A percentile compares a stretch with the other conserved stretches of the same genome.
Conservation (phyloP, 2,888 invertebrate species). For the Stenchaetothrips biformis region DNA sequence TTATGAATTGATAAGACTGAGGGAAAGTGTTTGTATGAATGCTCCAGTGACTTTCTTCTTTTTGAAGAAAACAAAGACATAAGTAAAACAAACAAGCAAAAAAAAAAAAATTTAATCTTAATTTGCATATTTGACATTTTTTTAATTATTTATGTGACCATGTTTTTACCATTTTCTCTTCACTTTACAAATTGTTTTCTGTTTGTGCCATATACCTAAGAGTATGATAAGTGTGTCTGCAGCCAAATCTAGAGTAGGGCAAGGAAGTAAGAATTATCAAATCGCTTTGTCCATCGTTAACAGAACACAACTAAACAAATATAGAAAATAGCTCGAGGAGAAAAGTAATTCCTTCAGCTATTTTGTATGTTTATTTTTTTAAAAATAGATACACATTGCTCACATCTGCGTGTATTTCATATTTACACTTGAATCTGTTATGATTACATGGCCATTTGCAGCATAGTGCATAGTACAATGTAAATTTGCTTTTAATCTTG, state of each 20-base stretch:
- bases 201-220: not conserved
- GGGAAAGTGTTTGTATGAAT: not conserved
- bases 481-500: too few relatives aligned
- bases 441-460: too few relatives aligned
- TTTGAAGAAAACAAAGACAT: not conserved
- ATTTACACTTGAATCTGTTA: too few relatives aligned
- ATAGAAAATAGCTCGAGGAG: too few relatives aligned
- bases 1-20: not conserved
- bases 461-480: too few relatives aligned
- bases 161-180: not conserved
- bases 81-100: not conserved
- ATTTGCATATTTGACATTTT: not conserved
- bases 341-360: too few relatives aligned
- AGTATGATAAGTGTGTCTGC: not conserved
- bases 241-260: not conserved
- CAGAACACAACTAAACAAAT: too few relatives aligned
- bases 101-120: not conserved
- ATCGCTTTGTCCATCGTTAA: too few relatives aligned
- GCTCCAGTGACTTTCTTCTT: not conserved
- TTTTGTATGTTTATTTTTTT: too few relatives aligned
- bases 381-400: too few relatives aligned
- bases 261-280: too few relatives aligned
- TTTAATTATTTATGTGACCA: not conserved
- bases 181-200: not conserved
- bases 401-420: too few relatives aligned